Conservation (phyloP, 2,113 vertebrate species). For the Odocoileus hemionus region DNA sequence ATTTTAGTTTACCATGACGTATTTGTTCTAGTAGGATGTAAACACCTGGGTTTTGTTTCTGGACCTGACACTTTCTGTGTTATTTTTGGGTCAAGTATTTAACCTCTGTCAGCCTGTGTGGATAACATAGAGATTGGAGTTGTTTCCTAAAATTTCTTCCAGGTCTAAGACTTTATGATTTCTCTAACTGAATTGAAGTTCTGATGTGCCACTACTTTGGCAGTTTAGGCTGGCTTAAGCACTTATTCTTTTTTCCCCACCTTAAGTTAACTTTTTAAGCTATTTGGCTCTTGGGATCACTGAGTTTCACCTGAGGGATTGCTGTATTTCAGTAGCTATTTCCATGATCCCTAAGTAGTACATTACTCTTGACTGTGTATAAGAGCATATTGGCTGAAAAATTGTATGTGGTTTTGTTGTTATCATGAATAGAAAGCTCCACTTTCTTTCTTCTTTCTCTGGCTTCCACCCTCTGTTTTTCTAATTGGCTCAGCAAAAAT, state of each 20-base stretch:
- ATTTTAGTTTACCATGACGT: neutral
- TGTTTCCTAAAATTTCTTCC: neutral
- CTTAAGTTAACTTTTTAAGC: neutral
- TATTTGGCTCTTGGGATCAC: neutral
- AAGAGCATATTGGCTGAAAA: neutral
- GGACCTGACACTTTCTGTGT: neutral
- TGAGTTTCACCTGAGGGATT: neutral
- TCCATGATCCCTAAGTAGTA: neutral
- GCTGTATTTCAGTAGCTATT: neutral
- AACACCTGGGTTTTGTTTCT: neutral
- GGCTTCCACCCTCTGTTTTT: neutral
- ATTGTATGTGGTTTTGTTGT: neutral
- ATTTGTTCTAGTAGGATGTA: neutral
- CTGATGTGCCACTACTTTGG: neutral
- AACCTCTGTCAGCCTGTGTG: neutral
- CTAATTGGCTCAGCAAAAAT: conserved; percentile 19
- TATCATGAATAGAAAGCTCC: neutral
- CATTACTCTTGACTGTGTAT: neutral
- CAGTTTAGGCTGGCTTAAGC: neutral
- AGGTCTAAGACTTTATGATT: neutral
- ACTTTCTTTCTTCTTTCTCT: neutral
- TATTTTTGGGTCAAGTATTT: neutral
- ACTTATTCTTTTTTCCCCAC: neutral
- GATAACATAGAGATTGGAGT: neutral
- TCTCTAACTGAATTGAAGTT: neutral